A percentile compares a stretch with the other conserved stretches of the same genome.
Evolutionary conservation across 2,113 vertebrate species (phyloP).

Genomic region (Corythaixoides concolor): DNA sequence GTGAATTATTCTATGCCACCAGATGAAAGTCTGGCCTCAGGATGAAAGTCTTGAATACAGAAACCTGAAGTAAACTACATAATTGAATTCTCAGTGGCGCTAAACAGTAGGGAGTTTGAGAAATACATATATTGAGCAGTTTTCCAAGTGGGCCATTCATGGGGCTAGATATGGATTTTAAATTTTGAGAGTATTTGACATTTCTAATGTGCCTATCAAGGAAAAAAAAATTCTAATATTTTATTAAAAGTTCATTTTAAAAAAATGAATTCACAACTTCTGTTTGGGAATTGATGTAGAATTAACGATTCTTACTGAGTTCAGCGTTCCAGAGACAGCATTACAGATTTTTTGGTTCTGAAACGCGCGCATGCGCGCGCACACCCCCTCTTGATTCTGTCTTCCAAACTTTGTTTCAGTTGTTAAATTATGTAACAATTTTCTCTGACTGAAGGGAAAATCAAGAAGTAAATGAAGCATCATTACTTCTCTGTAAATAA

Average conservation of each 20-base stretch:
- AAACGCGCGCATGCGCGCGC: fast-evolving
- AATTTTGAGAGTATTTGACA: background rate
- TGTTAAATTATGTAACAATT: background rate
- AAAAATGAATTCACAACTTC: background rate
- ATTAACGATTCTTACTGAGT: background rate
- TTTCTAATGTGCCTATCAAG: background rate
- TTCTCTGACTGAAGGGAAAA: background rate
- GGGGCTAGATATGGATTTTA: background rate
- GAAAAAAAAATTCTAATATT: background rate
- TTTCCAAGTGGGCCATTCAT: background rate
- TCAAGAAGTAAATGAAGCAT: background rate
- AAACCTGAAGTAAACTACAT: background rate
- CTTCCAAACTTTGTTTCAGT: background rate
- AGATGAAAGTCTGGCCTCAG: background rate
- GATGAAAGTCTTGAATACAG: background rate
- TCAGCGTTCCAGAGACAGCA: background rate
- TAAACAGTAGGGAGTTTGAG: background rate
- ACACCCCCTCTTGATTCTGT: background rate
- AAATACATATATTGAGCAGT: background rate
- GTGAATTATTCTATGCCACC: background rate
- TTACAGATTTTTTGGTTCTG: background rate
- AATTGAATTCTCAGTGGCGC: background rate
- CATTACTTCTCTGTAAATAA: background rate
- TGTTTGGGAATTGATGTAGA: background rate
- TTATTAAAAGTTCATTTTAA: background rate